phyloP scores from a whole-genome alignment of 2,888 invertebrate species.

The Perizoma affinitatum region DNA sequence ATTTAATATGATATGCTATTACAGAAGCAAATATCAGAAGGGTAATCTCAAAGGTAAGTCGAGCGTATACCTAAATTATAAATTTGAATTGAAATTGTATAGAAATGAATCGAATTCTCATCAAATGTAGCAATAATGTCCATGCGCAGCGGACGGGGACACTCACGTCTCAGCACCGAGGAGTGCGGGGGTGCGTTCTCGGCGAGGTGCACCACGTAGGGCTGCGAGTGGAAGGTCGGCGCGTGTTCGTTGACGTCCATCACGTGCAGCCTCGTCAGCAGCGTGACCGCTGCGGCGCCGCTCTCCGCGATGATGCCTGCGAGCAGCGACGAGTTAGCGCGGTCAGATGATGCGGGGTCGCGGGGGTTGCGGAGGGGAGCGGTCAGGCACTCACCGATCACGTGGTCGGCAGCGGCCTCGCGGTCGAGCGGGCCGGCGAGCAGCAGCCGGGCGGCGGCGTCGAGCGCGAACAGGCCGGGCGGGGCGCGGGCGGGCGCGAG shows the following conservation, averaged over 20 bases:
- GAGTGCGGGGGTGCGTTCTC: constrained; percentile 93
- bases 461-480: constrained; percentile 88
- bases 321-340: neutral
- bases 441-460: constrained; percentile 89
- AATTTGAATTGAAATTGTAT: too few relatives aligned
- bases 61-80: too few relatives aligned
- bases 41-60: too few relatives aligned
- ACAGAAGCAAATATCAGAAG: too few relatives aligned
- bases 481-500: constrained; percentile 73
- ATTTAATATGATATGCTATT: too few relatives aligned
- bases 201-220: constrained; percentile 90
- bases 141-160: too few relatives aligned
- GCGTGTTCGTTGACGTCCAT: constrained; percentile 96
- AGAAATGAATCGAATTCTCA: too few relatives aligned
- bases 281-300: constrained; percentile 85
- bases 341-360: neutral
- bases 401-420: constrained; percentile 87
- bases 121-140: too few relatives aligned
- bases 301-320: constrained; percentile 69
- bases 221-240: constrained; percentile 93
- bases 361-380: neutral
- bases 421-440: constrained; percentile 90
- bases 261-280: constrained; percentile 90
- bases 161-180: constrained; percentile 87
- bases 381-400: constrained; percentile 85